These are phyloP conservation scores for Gobio occitaniae DNA, from an alignment of 2,797 vertebrate genomes.

Conservation along the genomic window DNA sequence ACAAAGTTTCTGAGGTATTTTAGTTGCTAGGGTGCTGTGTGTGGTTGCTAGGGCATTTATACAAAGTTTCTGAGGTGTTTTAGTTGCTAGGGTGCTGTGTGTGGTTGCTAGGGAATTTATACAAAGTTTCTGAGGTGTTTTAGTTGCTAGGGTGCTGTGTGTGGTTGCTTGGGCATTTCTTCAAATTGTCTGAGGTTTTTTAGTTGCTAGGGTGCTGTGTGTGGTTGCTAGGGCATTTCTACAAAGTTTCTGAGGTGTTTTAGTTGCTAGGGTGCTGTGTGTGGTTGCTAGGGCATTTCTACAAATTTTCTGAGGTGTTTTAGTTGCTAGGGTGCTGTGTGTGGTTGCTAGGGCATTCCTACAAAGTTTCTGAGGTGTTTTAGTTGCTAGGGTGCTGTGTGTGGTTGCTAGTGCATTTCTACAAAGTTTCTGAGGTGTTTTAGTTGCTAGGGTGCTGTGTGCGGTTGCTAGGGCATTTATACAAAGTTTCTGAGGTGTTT, in stretches of 20 bases:
- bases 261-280: neutral
- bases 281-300: neutral
- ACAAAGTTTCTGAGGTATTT: neutral
- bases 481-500: fast-evolving
- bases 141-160: neutral
- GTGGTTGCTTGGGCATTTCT: neutral
- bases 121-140: neutral
- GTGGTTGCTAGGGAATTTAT: neutral
- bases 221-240: neutral
- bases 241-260: neutral
- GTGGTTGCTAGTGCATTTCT: neutral
- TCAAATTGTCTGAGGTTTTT: fast-evolving
- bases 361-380: neutral
- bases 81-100: neutral
- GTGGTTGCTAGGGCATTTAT: neutral
- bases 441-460: neutral
- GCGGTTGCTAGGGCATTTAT: neutral
- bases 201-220: neutral
- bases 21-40: neutral
- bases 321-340: neutral
- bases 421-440: neutral
- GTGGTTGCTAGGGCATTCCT: neutral
- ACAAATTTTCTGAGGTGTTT: neutral
- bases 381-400: neutral
- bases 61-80: neutral